Evolutionary conservation across 2,797 vertebrate genomes (phyloP).

Genomic region (Sparidentex hasta): DNA sequence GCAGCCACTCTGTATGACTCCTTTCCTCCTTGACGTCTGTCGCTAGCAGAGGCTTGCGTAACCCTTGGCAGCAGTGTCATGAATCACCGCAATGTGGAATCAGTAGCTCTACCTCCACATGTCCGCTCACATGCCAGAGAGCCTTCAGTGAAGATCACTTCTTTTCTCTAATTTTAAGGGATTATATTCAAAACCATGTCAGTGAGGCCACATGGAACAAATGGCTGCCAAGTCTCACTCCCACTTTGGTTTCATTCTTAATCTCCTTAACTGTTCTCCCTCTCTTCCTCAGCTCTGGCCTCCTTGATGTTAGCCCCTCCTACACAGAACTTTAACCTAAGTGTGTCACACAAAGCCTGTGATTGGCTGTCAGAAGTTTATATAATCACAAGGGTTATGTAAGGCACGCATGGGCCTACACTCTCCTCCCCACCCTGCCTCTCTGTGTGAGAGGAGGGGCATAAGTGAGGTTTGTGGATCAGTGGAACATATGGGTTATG

Average conservation of each 20-base stretch:
- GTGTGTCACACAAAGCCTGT: conserved; percentile 52
- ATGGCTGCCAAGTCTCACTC: background rate
- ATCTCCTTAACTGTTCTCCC: conserved; percentile 13
- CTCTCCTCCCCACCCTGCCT: conserved; percentile 50
- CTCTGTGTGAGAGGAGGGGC: conserved; percentile 60
- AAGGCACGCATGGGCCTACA: conserved; percentile 73
- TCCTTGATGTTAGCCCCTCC: conserved; percentile 50
- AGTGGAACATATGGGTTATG: conserved; percentile 76
- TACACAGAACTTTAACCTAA: conserved; percentile 56
- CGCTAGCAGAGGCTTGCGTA: conserved; percentile 60
- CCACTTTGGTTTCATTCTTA: conserved; percentile 8
- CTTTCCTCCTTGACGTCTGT: conserved; percentile 45
- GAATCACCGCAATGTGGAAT: conserved; percentile 54
- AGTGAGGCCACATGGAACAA: conserved; percentile 15
- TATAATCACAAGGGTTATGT: conserved; percentile 80
- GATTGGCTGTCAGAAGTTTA: conserved; percentile 75
- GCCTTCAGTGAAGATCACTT: background rate
- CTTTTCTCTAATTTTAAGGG: conserved; percentile 11
- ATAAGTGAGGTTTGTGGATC: conserved; percentile 75
- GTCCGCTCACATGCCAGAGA: conserved; percentile 24
- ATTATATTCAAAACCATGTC: conserved; percentile 28
- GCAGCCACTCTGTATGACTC: conserved; percentile 27
- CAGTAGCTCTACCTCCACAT: conserved; percentile 33
- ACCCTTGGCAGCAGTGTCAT: conserved; percentile 56
- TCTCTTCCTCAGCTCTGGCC: background rate